phyloP scores from a whole-genome alignment of 2,797 vertebrate species.

The Enteromius trimaculatus region DNA sequence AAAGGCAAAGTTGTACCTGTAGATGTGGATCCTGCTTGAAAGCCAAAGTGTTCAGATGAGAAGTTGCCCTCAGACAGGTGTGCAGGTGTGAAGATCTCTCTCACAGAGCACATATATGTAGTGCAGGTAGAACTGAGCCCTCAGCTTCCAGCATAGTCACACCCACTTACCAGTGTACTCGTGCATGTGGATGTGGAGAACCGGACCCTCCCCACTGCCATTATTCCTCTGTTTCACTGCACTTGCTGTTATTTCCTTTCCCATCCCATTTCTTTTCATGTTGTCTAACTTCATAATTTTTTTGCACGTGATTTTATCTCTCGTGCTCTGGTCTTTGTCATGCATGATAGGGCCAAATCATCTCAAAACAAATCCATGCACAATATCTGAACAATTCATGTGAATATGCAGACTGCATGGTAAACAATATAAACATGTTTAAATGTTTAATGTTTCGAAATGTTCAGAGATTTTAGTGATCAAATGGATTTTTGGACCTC shows the following conservation, averaged over 20 bases:
- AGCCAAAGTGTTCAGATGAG: constrained; percentile 61
- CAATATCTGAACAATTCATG: too few species aligned
- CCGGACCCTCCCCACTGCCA: constrained; percentile 24
- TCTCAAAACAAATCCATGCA: too few species aligned
- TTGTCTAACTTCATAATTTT: background rate
- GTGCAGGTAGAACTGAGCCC: constrained; percentile 69
- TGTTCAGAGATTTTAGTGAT: too few species aligned
- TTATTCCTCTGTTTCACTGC: background rate
- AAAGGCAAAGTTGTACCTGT: constrained; percentile 72
- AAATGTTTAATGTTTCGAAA: too few species aligned
- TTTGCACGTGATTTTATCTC: background rate
- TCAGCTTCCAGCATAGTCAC: constrained; percentile 45
- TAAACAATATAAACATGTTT: too few species aligned
- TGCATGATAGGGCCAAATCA: background rate
- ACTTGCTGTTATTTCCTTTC: background rate
- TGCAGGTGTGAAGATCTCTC: constrained; percentile 52
- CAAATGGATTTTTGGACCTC: too few species aligned
- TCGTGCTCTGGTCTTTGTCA: background rate
- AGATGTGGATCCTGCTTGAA: constrained; percentile 47
- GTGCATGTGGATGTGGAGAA: constrained; percentile 55
- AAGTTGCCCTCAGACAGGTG: constrained; percentile 63
- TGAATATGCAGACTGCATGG: too few species aligned
- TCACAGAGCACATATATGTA: constrained; percentile 69
- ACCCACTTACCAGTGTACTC: constrained; percentile 49
- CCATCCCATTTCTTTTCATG: constrained; percentile 43